Evolutionary conservation across 2,888 invertebrate genomes (phyloP), one percentile per base, ranked within the genome.

Genomic region (Meteorus colon): DNA sequence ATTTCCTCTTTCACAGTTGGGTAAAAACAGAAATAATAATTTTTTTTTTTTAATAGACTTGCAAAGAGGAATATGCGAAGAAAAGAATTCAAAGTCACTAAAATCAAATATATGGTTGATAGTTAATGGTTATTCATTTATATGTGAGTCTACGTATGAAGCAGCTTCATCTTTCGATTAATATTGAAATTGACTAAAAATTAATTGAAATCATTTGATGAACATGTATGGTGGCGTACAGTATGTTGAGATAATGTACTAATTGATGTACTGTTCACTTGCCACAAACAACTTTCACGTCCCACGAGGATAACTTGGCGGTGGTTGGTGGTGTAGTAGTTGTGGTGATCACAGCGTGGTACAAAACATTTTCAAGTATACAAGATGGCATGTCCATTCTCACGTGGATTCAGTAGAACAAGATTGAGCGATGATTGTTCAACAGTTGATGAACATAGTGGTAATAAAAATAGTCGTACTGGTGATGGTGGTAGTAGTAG

Each of bases 351-450:
- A 8, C 55, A 55, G 8, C 55, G 55, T 55, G 55, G 51, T 69
- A 55, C 34, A 37, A 29, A 37, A 60, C 41, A 45, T 67, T 48
- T 31, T 27, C 19, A 45, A 60, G 41, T 37, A 24, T 55, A 55
- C 48, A 84, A 81, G 76, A 89, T 89, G 89, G 87, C 89, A 81
- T 89, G 89, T 78, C 89, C 89, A 55, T 89, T 89, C 76, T 87
- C 88, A 34, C 81, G 83, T 62, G 83, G 78, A 45, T 80, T 82
- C 66, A 76, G 70, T 4, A 78, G 78, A 67, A 78, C 72, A 72
- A 78, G 80, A 27, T 74, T 78, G 72, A 81, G 80, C n/a, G 82
- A 84, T 10, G 81, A 82, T 6, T 78, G 81, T 27, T 79, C 70
- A 8, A 80, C 29, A 24, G 76, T 82, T 65, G 80, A 74, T 24